Evolutionary conservation across 2,888 invertebrate genomes (phyloP).

Genomic region (Cosmopolites sordidus): DNA sequence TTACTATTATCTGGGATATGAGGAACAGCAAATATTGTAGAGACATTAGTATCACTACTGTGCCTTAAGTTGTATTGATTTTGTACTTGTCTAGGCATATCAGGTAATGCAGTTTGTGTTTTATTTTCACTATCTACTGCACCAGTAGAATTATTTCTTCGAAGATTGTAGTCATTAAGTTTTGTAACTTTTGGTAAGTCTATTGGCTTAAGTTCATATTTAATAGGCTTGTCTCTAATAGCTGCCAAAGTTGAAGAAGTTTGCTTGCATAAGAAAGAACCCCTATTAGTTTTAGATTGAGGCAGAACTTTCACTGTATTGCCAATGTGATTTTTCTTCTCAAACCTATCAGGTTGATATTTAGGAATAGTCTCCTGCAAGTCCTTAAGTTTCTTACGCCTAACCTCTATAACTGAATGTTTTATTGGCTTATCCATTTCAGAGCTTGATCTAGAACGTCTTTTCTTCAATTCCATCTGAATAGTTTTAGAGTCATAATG

Average conservation of each 20-base stretch:
- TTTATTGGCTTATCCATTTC: slow-evolving; percentile 10
- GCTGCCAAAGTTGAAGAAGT: not conserved
- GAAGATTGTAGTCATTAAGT: too few species aligned
- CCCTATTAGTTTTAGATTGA: slow-evolving; percentile 4
- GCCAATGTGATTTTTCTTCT: not conserved
- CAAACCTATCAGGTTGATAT: not conserved
- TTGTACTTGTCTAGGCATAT: not conserved
- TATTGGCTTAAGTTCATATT: slow-evolving; percentile 3
- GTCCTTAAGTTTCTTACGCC: slow-evolving; percentile 20
- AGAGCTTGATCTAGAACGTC: slow-evolving; percentile 4
- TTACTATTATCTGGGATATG: too few species aligned
- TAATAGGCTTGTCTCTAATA: not conserved
- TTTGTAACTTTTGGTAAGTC: not conserved
- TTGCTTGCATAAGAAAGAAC: slow-evolving; percentile 5
- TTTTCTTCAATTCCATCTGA: slow-evolving; percentile 12
- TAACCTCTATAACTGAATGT: slow-evolving; percentile 9
- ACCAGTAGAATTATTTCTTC: too few species aligned
- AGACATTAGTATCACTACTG: slow-evolving; percentile 8
- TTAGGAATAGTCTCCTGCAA: slow-evolving; percentile 2
- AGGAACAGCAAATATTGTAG: too few species aligned
- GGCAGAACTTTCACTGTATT: slow-evolving; percentile 1
- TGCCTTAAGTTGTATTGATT: slow-evolving; percentile 5
- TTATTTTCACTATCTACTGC: too few species aligned
- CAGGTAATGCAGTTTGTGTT: too few species aligned
- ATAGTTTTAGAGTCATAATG: slow-evolving; percentile 9